Evolutionary conservation across 1,140 invertebrate genomes (phyloP).

Genomic region (Polypedilum pembai): DNA sequence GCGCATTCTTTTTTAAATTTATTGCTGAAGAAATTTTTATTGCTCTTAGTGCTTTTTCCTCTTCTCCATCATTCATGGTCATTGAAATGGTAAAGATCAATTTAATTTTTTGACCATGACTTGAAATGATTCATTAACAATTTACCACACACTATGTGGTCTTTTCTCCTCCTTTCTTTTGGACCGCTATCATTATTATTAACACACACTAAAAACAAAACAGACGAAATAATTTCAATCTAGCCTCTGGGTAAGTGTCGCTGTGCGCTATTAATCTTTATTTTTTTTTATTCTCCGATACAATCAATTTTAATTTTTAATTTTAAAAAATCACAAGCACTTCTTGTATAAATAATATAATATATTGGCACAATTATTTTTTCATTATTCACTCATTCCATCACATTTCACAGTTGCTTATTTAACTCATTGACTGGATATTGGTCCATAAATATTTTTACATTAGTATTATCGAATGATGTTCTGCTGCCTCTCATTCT

Average conservation of each 20-base stretch:
- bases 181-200: neutral
- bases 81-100: too few relatives aligned
- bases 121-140: too few relatives aligned
- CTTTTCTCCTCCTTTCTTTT: neutral
- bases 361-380: neutral
- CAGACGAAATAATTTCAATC: neutral
- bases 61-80: too few relatives aligned
- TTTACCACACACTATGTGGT: too few relatives aligned
- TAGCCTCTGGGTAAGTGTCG: slow-evolving; percentile 21
- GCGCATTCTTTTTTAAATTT: neutral
- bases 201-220: neutral
- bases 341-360: neutral
- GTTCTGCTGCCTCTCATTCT: slow-evolving; percentile 30
- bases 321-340: neutral
- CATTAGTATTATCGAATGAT: slow-evolving; percentile 5
- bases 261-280: slow-evolving; percentile 14
- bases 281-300: neutral
- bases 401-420: neutral
- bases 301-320: slow-evolving; percentile 1
- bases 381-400: neutral
- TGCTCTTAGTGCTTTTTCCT: neutral
- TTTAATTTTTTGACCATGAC: too few relatives aligned
- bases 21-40: neutral
- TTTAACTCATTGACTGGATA: neutral
- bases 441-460: slow-evolving; percentile 1